These are phyloP conservation scores for Sebastes oblongus DNA, from an alignment of 2,797 vertebrate genomes.

Conservation along the genomic window DNA sequence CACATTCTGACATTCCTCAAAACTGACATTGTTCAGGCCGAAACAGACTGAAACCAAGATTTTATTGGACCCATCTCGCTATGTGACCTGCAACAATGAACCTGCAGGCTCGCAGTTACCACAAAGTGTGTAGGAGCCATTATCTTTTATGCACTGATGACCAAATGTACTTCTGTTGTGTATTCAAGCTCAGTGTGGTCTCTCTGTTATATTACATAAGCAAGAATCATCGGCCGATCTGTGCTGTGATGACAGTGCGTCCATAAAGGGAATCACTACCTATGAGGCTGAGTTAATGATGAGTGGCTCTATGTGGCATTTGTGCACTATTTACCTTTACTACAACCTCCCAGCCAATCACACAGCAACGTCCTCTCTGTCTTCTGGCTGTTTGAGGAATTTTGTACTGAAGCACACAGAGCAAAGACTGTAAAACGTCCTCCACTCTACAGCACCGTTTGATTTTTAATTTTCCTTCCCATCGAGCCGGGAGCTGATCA, in stretches of 20 bases:
- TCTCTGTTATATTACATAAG: slow-evolving; percentile 1
- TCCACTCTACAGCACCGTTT: neutral
- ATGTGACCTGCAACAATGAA: neutral
- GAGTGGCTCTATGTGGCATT: neutral
- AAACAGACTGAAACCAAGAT: neutral
- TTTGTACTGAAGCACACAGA: neutral
- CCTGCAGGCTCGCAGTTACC: neutral
- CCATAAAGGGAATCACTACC: slow-evolving; percentile 14
- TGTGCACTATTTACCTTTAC: neutral
- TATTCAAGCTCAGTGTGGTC: neutral
- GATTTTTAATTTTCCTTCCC: slow-evolving; percentile 20
- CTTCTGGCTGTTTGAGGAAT: neutral
- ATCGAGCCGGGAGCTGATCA: neutral
- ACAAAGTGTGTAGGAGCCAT: neutral
- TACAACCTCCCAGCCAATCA: neutral
- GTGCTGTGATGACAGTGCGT: neutral
- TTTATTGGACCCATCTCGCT: neutral
- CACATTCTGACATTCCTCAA: neutral
- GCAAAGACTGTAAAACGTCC: neutral
- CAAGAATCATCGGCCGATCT: neutral
- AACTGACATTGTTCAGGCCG: neutral
- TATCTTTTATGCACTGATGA: neutral
- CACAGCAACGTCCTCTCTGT: neutral
- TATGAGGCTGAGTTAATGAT: neutral
- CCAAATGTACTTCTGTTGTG: neutral